Percentiles rank a stretch among this genome's conserved stretches.
Evolutionary conservation across 2,113 vertebrate genomes (phyloP).

Genomic region (Porphyrio hochstetteri): DNA sequence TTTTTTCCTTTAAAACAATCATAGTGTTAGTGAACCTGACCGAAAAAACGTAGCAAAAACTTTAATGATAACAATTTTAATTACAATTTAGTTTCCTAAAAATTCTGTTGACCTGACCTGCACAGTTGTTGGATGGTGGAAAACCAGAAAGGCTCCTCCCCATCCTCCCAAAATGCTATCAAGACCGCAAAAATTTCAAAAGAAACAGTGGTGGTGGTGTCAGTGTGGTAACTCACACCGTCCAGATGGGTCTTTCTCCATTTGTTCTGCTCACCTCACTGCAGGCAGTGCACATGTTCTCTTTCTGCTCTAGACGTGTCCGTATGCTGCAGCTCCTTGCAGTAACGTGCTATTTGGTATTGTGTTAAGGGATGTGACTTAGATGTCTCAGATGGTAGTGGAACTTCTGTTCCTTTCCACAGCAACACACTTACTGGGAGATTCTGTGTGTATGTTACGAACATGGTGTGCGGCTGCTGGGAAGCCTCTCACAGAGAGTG

Average conservation of each 20-base stretch:
- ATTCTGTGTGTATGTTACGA: not conserved
- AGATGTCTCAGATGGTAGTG: not conserved
- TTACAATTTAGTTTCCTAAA: not conserved
- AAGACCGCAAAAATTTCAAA: not conserved
- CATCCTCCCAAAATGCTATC: not conserved
- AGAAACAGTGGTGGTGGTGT: not conserved
- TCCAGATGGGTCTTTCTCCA: not conserved
- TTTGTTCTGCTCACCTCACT: not conserved
- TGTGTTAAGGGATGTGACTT: not conserved
- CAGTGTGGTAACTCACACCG: not conserved
- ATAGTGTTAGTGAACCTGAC: not conserved
- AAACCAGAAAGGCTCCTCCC: not conserved
- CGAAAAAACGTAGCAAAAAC: not conserved
- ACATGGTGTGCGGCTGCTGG: not conserved
- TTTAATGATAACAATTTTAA: not conserved
- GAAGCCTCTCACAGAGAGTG: not conserved
- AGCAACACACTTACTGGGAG: not conserved
- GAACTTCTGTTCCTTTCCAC: not conserved
- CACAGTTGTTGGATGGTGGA: not conserved
- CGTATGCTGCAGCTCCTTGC: not conserved
- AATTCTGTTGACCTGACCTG: not conserved
- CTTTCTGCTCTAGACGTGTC: not conserved
- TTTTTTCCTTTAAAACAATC: not conserved
- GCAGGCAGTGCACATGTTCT: not conserved
- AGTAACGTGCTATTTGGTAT: not conserved